These are phyloP conservation scores for Sarcophaga bullata DNA, from an alignment of 1,140 invertebrate species.

Conservation along the genomic window DNA sequence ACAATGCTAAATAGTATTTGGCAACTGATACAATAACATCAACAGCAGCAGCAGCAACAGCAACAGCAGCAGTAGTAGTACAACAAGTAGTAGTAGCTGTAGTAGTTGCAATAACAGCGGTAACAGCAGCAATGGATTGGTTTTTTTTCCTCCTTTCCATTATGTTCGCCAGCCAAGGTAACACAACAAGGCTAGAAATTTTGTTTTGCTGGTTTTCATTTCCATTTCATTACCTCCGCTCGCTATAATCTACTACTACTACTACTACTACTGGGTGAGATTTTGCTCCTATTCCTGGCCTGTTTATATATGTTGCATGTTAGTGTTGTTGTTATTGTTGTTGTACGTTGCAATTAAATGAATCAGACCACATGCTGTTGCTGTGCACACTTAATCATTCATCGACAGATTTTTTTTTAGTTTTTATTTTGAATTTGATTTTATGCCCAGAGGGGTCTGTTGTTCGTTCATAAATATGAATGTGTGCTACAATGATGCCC, in stretches of 20 bases:
- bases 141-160: too few species aligned
- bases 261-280: not conserved
- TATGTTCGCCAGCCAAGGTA: not conserved
- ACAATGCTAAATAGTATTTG: not conserved
- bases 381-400: conserved; percentile 24
- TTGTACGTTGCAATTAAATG: conserved; percentile 17
- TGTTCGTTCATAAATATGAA: not conserved
- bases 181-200: conserved; percentile 1
- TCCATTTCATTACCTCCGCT: conserved; percentile 2
- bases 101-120: too few species aligned
- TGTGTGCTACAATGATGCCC: not conserved
- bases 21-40: not conserved
- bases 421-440: not conserved
- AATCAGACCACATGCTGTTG: conserved; percentile 20
- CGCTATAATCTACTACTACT: too few species aligned
- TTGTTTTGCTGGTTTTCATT: not conserved
- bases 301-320: not conserved
- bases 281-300: not conserved
- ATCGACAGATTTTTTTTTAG: conserved; percentile 3
- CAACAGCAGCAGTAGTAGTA: too few species aligned
- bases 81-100: too few species aligned
- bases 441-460: not conserved
- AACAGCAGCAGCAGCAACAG: not conserved
- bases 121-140: too few species aligned
- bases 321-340: not conserved